These are phyloP conservation scores for Oxyura jamaicensis DNA, from an alignment of 2,113 vertebrate genomes.

Conservation along the genomic window DNA sequence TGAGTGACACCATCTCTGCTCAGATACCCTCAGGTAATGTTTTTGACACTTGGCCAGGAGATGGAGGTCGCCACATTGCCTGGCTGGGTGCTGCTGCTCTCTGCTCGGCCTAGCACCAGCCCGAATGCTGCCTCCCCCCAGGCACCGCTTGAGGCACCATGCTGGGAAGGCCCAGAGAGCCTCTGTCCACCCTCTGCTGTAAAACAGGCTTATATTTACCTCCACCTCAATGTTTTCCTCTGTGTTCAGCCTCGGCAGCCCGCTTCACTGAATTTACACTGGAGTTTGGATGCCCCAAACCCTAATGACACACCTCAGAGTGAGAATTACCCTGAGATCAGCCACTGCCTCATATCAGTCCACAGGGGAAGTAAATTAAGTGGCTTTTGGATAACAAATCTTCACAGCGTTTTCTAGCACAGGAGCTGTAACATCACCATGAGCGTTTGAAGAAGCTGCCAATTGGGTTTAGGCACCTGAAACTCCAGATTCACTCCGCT, in stretches of 20 bases:
- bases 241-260: fast-evolving
- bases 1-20: not conserved
- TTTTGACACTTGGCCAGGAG: fast-evolving
- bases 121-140: too few relatives aligned
- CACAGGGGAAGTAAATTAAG: not conserved
- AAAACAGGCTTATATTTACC: not conserved
- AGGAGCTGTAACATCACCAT: not conserved
- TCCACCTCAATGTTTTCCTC: not conserved
- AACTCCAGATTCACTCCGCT: not conserved
- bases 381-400: not conserved
- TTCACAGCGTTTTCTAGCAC: not conserved
- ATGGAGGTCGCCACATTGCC: fast-evolving
- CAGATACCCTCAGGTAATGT: not conserved
- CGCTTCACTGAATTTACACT: not conserved
- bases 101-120: not conserved
- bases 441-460: not conserved
- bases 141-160: not conserved
- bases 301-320: not conserved
- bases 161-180: not conserved
- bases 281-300: not conserved
- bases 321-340: not conserved
- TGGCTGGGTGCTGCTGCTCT: not conserved
- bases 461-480: not conserved
- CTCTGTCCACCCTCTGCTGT: not conserved
- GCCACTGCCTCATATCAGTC: not conserved